These are phyloP conservation scores for Dermochelys coriacea DNA, from an alignment of 2,797 vertebrate species.

Conservation along the genomic window DNA sequence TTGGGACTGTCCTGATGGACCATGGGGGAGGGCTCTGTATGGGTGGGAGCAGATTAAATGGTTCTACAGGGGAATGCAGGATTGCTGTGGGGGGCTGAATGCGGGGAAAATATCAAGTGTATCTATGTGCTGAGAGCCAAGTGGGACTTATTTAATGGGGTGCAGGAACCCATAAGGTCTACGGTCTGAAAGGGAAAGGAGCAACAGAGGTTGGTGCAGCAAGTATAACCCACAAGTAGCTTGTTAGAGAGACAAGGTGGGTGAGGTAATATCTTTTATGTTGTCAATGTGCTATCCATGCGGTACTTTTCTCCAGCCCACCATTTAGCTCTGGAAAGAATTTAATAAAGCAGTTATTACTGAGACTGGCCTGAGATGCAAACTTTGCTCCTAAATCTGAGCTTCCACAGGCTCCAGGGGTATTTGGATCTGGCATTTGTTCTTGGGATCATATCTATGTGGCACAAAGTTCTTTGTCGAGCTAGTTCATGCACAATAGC, in stretches of 20 bases:
- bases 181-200: not conserved
- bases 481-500: not conserved
- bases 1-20: not conserved
- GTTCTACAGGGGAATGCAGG: not conserved
- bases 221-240: not conserved
- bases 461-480: not conserved
- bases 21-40: not conserved
- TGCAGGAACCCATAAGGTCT: not conserved
- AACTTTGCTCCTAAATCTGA: not conserved
- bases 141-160: not conserved
- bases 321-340: not conserved
- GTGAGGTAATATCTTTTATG: not conserved
- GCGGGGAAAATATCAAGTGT: not conserved
- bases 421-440: constrained; percentile 45
- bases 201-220: too few relatives aligned
- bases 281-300: not conserved
- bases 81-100: constrained; percentile 17
- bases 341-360: constrained; percentile 22
- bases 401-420: not conserved
- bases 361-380: accelerated
- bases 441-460: constrained; percentile 65
- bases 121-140: not conserved
- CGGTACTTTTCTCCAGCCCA: not conserved
- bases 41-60: not conserved
- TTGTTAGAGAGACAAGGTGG: not conserved